A percentile compares a stretch with the other conserved stretches of the same genome.
Conservation (phyloP, 2,797 vertebrate genomes). For the Rallus crepitans region DNA sequence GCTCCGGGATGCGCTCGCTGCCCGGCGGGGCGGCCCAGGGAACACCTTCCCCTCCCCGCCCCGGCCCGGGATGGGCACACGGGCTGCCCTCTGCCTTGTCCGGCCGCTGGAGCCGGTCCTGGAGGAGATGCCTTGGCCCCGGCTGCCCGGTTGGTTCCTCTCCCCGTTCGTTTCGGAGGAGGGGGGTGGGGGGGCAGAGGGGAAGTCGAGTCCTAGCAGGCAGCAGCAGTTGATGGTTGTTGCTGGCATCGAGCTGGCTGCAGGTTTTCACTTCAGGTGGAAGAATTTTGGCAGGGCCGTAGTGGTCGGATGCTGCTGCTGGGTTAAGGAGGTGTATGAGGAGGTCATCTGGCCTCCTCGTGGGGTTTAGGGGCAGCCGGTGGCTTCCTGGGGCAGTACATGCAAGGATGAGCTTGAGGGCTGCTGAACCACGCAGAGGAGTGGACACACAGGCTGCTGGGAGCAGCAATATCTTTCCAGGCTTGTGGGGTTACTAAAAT, state of each 20-base stretch:
- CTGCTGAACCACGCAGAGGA: neutral
- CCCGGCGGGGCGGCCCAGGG: neutral
- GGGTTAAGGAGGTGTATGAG: rapidly evolving
- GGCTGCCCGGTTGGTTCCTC: neutral
- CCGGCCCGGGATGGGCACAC: neutral
- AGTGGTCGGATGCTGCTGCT: neutral
- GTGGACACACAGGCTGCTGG: neutral
- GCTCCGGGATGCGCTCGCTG: neutral
- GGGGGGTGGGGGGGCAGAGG: no score
- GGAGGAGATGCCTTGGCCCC: neutral
- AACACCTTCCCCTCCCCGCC: neutral
- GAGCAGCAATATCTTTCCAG: neutral
- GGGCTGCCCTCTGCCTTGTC: no score
- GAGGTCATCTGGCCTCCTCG: neutral
- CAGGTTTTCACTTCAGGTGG: neutral
- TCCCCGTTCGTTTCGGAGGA: rapidly evolving
- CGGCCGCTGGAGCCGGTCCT: neutral
- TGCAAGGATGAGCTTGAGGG: neutral
- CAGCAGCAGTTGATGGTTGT: neutral
- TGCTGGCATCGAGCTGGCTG: neutral
- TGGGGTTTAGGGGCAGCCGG: neutral
- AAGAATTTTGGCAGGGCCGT: rapidly evolving
- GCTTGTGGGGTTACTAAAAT: rapidly evolving
- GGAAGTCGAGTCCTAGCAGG: neutral
- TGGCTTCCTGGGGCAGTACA: neutral